Conservation (phyloP, 2,797 vertebrate species). For the Oreochromis grahami region DNA sequence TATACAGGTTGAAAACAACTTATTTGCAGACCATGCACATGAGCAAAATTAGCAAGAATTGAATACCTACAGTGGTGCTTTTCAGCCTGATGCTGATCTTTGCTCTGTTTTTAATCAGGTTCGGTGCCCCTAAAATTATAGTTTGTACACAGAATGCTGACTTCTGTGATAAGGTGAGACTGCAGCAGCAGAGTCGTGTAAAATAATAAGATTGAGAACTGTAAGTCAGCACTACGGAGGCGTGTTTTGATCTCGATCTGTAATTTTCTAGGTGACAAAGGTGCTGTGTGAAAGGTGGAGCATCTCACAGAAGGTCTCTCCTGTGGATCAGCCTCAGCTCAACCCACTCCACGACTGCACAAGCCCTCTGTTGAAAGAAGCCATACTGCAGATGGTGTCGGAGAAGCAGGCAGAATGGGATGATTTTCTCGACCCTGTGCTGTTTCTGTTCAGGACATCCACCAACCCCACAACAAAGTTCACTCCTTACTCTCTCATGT, state of each 20-base stretch:
- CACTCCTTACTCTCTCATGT: conserved; percentile 86
- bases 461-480: conserved; percentile 82
- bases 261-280: conserved; percentile 75
- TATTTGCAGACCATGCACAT: neutral
- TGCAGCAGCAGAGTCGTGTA: neutral
- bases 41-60: neutral
- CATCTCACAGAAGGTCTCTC: conserved; percentile 78
- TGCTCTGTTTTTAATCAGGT: conserved; percentile 65
- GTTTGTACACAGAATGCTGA: conserved; percentile 76
- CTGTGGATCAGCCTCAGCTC: conserved; percentile 69
- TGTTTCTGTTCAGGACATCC: conserved; percentile 83
- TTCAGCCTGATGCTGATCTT: neutral
- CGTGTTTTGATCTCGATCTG: neutral
- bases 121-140: conserved; percentile 82
- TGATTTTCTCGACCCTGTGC: conserved; percentile 79
- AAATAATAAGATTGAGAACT: neutral
- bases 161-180: conserved; percentile 87
- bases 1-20: conserved; percentile 80
- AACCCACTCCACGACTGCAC: conserved; percentile 72
- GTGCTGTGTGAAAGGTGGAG: conserved; percentile 80
- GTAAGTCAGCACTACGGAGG: neutral
- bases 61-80: neutral
- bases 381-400: conserved; percentile 75
- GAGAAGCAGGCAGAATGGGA: conserved; percentile 85
- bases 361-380: conserved; percentile 71